Evolutionary conservation across 1,140 invertebrate species (phyloP), one percentile per base, ranked within the genome.

Genomic region (Zaprionus nigranus): DNA sequence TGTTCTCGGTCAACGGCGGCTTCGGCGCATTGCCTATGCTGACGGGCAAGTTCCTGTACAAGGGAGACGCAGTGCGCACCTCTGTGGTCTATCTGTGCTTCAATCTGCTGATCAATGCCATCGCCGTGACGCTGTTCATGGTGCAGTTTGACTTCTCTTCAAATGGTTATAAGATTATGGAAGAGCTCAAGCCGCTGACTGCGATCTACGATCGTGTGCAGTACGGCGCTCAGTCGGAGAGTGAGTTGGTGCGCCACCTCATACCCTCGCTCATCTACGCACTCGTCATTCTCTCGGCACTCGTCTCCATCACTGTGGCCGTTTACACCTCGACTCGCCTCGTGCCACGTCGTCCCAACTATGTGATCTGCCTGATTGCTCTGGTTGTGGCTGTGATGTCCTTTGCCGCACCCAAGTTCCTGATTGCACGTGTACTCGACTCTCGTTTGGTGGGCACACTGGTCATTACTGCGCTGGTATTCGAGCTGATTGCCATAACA

Each of bases 41-140:
- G 9, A 93, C 92, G 3, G 92, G 92, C 12, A 93, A 93, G 72
- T 93, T 93, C 67, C 74, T 93, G 20, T 93, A 93, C 68, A 93
- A 93, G 75, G 91, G 92, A 6, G 92, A 93, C 56, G 92, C 92
- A 2, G 88, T 93, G 24, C 77, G 92, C 26, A 93, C 92, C 22
- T 93, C 92, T 3, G 79, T 92, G 17, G 91, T 93, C 5, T 93
- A 93, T 63, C 68, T 93, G 15, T 92, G 91, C 71, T 93, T 93
- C 56, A 93, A 93, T 78, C 57, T 93, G 61, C 74, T 93, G 57
- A 79, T 93, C 64, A 91, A 91, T 68, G 90, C 91, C 58, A 91
- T 93, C 28, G 88, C 92, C 43, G 91, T 91, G 28, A 92, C 91
- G 1, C 65, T 92, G 46, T 93, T 92, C 62, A 92, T 93, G 91